Base-by-base conservation (phyloP, 2,797 vertebrate species). In the Acanthurus tractus region DNA sequence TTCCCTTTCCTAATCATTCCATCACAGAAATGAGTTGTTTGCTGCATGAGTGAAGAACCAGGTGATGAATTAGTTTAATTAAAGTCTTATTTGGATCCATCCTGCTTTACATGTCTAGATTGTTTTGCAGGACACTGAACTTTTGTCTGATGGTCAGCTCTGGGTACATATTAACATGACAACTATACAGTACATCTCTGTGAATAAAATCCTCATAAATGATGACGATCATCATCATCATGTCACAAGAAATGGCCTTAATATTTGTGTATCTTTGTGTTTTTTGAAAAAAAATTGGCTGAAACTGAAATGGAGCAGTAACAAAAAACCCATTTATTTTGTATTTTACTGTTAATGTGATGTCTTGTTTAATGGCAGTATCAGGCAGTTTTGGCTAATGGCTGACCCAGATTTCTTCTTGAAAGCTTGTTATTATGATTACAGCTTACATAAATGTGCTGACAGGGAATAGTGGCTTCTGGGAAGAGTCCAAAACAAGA, bases 401-500 rank as follows among this genome's bases (percentile, higher is more conserved):
- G 69, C 86, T 86, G 87, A 83, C 78, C 88, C 67, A 86, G 76
- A 84, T 88, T 88, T 88, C 67, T 76, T 78, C 83, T 83, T 71
- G 45, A 84, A 88, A 86, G 84, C 86, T 83, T 85, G 82, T 86
- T 86, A 86, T 88, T 82, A 87, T 89, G 81, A 91, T 92, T 91
- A 83, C 74, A 84, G 77, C 81, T 91, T 90, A 84, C 78, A 86
- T 88, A 87, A 92, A 93, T 91, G 81, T 90, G 88, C 88, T 93
- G 90, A 93, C 84, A 76, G 74, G 63, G 67, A 85, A 70, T 50
- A 79, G 71, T 78, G 76, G 86, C 84, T 86, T 81, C 74, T 91
- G 88, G 77, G 49, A 81, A 59, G 44, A 79, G 74, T 80, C 82
- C 84, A 83, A 82, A 81, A 76, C 12, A 58, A 84, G 70, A 81